Percentiles rank a stretch among this genome's conserved stretches.
Conservation (phyloP, 2,797 vertebrate species). For the Diglossa cyanea region DNA sequence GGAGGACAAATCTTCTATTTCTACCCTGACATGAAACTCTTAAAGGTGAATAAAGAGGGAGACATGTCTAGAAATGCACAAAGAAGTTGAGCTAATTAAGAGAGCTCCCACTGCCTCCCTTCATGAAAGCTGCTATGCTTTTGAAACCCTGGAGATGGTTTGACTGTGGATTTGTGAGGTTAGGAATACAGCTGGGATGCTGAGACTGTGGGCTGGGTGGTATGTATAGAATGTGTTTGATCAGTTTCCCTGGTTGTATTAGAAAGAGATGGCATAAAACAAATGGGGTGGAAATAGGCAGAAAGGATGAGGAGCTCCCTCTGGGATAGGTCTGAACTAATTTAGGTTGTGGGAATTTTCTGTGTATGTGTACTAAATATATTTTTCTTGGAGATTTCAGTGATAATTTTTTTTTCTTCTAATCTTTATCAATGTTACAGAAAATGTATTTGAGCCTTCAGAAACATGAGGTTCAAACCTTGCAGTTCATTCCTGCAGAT, state of each 20-base stretch:
- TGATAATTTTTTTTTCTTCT: neutral
- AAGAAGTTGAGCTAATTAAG: conserved; percentile 50
- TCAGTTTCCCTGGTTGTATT: conserved; percentile 71
- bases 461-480: neutral
- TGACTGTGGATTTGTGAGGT: conserved; percentile 71
- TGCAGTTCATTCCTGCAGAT: neutral
- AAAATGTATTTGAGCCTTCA: neutral
- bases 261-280: conserved; percentile 68
- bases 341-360: conserved; percentile 41
- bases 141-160: conserved; percentile 70
- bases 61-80: conserved; percentile 31
- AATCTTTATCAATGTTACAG: neutral
- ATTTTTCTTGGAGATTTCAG: conserved; percentile 6
- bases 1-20: neutral
- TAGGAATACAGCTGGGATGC: conserved; percentile 71
- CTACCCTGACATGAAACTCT: neutral
- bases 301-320: conserved; percentile 44
- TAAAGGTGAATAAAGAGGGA: conserved; percentile 44
- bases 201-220: conserved; percentile 71
- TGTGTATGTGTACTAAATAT: neutral
- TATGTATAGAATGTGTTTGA: conserved; percentile 80
- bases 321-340: conserved; percentile 46
- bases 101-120: conserved; percentile 50
- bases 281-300: conserved; percentile 59
- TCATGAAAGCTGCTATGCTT: conserved; percentile 63